Evolutionary conservation across 2,797 vertebrate species (phyloP).

Genomic region (Neoniphon sammara): DNA sequence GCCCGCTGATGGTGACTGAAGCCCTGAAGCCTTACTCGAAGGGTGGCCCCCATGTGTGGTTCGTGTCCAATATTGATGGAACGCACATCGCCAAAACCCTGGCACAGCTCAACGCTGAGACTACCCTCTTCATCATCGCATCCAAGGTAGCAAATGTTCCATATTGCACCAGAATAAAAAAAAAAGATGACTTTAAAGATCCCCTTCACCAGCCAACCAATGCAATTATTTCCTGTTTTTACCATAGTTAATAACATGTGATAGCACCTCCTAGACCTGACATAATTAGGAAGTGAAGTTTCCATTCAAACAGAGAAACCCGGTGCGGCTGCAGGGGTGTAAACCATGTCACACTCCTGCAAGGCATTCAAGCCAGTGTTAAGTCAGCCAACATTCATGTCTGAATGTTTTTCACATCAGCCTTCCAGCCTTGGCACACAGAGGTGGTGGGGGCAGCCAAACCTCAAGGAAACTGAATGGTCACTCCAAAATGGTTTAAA

Average conservation of each 20-base stretch:
- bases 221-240: not conserved
- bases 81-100: slow-evolving; percentile 96
- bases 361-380: slow-evolving; percentile 5
- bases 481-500: not conserved
- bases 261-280: too few species aligned
- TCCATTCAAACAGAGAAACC: slow-evolving; percentile 20
- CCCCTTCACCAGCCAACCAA: not conserved
- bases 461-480: not conserved
- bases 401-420: slow-evolving; percentile 16
- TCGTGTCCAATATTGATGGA: slow-evolving; percentile 98
- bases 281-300: not conserved
- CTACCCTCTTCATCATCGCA: slow-evolving; percentile 93
- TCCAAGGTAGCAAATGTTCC: slow-evolving; percentile 87
- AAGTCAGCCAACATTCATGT: not conserved
- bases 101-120: slow-evolving; percentile 89
- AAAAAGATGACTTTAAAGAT: not conserved
- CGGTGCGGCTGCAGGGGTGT: not conserved
- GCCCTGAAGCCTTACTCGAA: slow-evolving; percentile 93
- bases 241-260: not conserved
- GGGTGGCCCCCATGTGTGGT: slow-evolving; percentile 93
- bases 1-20: slow-evolving; percentile 98
- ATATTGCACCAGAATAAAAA: not conserved
- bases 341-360: slow-evolving; percentile 1
- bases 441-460: not conserved
- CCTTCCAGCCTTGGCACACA: not conserved